Conservation (phyloP, 1,140 invertebrate species). For the Ptiloglossa arizonensis region DNA sequence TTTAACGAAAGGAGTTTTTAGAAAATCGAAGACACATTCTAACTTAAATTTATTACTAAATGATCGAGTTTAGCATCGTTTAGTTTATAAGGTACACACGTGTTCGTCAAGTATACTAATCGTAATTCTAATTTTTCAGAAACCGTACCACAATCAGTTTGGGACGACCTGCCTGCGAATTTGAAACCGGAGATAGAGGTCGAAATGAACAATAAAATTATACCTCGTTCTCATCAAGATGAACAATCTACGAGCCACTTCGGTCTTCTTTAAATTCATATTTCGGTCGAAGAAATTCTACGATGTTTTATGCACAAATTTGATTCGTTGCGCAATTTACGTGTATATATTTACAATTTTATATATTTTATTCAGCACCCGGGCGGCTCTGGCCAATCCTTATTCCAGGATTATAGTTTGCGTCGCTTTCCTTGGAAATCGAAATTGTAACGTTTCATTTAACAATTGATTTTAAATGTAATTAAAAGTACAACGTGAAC, state of each 20-base stretch:
- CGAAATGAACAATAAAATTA: slow-evolving; percentile 76
- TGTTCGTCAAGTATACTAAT: not conserved
- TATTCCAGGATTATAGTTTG: not conserved
- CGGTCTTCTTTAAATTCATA: not conserved
- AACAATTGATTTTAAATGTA: slow-evolving; percentile 1
- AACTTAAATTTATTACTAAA: not conserved
- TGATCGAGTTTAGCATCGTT: not conserved
- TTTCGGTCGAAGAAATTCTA: too few species aligned
- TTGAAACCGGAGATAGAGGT: slow-evolving; percentile 87
- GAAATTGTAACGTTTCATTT: not conserved
- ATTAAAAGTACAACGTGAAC: too few species aligned
- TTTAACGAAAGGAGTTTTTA: too few species aligned
- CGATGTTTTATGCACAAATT: not conserved
- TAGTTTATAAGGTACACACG: not conserved
- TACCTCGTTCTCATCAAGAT: too few species aligned
- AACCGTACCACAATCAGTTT: slow-evolving; percentile 90
- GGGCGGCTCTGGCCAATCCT: not conserved
- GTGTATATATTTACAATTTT: not conserved
- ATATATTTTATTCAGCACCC: not conserved
- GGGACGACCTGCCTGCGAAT: slow-evolving; percentile 88
- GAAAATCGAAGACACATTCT: too few species aligned
- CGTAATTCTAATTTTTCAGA: slow-evolving; percentile 83
- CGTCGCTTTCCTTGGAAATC: not conserved
- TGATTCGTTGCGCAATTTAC: not conserved
- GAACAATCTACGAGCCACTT: not conserved